Evolutionary conservation across 1,140 invertebrate genomes (phyloP).

Genomic region (Drosophila murphyi): DNA sequence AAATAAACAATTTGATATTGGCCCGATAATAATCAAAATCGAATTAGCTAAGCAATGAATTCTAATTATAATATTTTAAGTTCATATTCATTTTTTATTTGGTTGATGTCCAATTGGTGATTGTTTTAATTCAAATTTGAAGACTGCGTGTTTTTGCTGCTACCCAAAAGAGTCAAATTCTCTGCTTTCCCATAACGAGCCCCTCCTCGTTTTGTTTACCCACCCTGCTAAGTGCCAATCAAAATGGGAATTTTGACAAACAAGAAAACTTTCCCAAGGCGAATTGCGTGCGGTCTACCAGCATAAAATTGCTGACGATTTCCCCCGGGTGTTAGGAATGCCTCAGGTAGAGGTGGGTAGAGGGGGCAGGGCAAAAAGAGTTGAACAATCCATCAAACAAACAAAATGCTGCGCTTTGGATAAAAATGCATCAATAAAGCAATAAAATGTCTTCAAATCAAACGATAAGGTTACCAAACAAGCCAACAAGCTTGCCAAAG

Average conservation of each 20-base stretch:
- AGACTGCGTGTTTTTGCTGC: conserved; percentile 26
- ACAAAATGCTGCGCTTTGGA: conserved; percentile 74
- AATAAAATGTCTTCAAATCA: conserved; percentile 83
- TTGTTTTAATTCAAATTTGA: conserved; percentile 9
- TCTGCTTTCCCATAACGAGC: conserved; percentile 59
- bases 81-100: not conserved
- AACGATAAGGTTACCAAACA: conserved; percentile 63
- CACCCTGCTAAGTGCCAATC: conserved; percentile 73
- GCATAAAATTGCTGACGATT: conserved; percentile 78
- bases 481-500: conserved; percentile 53
- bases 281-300: conserved; percentile 75
- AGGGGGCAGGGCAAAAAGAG: conserved; percentile 25
- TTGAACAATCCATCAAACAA: conserved; percentile 79
- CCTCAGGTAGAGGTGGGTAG: conserved; percentile 53
- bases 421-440: conserved; percentile 82
- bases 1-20: too few relatives aligned
- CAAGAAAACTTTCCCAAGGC: conserved; percentile 77
- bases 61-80: not conserved
- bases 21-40: too few relatives aligned
- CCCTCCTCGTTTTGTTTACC: conserved; percentile 45
- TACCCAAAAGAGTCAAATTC: not conserved
- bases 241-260: conserved; percentile 72
- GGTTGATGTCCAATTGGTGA: too few relatives aligned
- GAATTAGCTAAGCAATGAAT: not conserved
- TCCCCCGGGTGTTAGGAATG: conserved; percentile 29